Evolutionary conservation across 1,140 invertebrate species (phyloP).

Genomic region (Oreohelix idahoensis): DNA sequence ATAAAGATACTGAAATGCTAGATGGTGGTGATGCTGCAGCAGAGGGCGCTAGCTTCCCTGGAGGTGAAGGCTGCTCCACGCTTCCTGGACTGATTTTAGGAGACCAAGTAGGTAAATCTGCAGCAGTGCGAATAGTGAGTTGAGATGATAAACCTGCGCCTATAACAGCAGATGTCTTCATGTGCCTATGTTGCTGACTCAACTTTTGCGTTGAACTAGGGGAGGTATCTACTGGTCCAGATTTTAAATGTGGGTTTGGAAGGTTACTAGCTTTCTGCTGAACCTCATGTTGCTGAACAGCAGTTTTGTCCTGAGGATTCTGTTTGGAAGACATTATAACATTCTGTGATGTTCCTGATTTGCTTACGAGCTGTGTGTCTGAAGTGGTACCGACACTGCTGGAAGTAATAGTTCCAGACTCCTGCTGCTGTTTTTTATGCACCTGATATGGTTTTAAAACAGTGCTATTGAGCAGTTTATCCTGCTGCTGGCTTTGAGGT

Average conservation of each 20-base stretch:
- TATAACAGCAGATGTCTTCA: background rate
- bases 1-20: background rate
- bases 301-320: background rate
- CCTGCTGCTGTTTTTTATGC: background rate
- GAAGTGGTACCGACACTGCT: background rate
- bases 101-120: background rate
- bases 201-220: background rate
- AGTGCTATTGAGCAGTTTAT: background rate
- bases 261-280: background rate
- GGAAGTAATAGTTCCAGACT: background rate
- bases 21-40: background rate
- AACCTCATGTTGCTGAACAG: background rate
- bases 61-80: background rate
- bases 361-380: background rate
- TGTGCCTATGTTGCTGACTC: background rate
- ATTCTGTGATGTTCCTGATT: background rate
- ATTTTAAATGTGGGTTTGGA: background rate
- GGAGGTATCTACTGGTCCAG: background rate
- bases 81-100: background rate
- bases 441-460: background rate
- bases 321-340: conserved; percentile 15
- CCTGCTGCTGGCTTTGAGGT: background rate
- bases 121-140: background rate
- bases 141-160: background rate
- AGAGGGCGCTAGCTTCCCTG: background rate